A percentile compares a stretch with the other conserved stretches of the same genome.
Evolutionary conservation across 2,113 vertebrate genomes (phyloP).

Genomic region (Jaculus jaculus): DNA sequence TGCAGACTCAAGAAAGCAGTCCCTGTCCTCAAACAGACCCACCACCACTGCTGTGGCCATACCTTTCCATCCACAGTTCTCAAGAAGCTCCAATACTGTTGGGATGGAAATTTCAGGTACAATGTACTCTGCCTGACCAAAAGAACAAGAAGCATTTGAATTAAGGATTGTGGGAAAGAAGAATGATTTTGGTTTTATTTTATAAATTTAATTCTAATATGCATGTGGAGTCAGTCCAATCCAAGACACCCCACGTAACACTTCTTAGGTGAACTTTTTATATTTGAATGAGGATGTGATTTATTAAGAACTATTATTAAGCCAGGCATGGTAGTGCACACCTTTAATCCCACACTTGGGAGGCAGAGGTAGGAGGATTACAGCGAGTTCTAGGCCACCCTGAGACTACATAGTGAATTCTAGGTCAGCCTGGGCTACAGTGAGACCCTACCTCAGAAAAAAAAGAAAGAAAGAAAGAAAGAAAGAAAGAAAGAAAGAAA

Average conservation of each 20-base stretch:
- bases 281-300: neutral
- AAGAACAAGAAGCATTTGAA: neutral
- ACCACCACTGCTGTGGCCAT: no score
- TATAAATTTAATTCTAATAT: neutral
- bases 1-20: neutral
- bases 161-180: neutral
- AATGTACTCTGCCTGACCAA: neutral
- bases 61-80: neutral
- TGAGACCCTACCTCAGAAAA: no score
- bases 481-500: no score
- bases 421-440: no score
- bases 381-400: no score
- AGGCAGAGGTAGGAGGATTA: no score
- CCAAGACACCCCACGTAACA: neutral
- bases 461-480: no score
- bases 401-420: no score
- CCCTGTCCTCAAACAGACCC: neutral
- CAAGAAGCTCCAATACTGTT: neutral
- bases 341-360: no score
- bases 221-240: neutral
- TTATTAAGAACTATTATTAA: neutral
- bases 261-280: neutral
- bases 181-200: neutral
- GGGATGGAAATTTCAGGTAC: neutral
- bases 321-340: no score